Evolutionary conservation across 2,888 invertebrate species (phyloP), one percentile per base, ranked within the genome.

Genomic region (Drosophila neoperkinsi): DNA sequence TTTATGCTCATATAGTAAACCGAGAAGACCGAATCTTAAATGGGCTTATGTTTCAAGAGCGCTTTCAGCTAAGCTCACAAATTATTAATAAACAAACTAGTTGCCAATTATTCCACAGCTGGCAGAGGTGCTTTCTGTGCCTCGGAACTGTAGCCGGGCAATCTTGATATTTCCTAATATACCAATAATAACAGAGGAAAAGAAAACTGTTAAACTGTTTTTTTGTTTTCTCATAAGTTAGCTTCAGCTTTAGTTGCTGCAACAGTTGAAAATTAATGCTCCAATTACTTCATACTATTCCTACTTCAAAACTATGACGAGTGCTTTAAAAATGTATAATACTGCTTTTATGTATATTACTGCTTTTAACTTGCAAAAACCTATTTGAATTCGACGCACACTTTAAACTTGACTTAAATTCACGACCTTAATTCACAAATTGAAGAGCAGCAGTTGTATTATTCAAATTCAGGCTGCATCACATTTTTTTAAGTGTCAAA

Each of bases 11-110:
- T 25, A 25, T 18, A 41, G 28, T 31, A 11, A 31, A 13, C 30
- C n/a, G 21, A 36, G n/a, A 13, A n/a, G 30, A 62, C 53, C 56
- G 73, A 63, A 68, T 68, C 56, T 33, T 41, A 56, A 52, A 56
- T 68, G 49, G 62, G 25, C 74, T 64, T 53, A 34, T 30, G 34
- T 25, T 28, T 69, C 28, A 13, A 36, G 18, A 43, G 33, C 3
- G 13, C 36, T 25, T 21, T 43, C 16, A 18, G n/a, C n/a, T 16
- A 41, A 31, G 30, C 41, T 13, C 4, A 18, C 41, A 30, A 41
- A 21, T 57, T 4, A 41, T n/a, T 46, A 46, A 16, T 25, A 25
- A 25, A 9, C 25, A 25, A 46, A 25, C 25, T 46, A 46, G 25
- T 46, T 46, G 25, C 16, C 46, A 25, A 46, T 46, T 43, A 43